phyloP scores from a whole-genome alignment of 2,888 invertebrate species.

The Cephus nigrinus region DNA sequence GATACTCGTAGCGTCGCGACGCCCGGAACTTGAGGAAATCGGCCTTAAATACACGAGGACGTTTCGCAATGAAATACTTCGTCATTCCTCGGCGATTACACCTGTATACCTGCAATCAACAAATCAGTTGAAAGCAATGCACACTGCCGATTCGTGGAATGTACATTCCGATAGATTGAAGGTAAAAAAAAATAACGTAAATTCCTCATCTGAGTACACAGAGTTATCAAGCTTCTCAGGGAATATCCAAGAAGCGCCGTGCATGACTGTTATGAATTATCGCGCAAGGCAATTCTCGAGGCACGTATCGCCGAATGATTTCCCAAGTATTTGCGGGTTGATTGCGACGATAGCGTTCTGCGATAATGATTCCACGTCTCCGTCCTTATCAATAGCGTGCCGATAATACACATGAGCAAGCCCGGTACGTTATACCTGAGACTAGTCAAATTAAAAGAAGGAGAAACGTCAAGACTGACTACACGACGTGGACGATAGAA shows the following conservation, averaged over 20 bases:
- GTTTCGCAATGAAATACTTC: background rate
- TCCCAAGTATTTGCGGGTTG: background rate
- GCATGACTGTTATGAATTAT: background rate
- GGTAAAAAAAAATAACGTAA: background rate
- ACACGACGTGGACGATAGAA: background rate
- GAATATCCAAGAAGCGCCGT: background rate
- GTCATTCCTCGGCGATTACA: background rate
- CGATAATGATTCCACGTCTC: background rate
- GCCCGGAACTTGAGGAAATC: constrained; percentile 10
- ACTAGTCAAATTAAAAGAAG: background rate
- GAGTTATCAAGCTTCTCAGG: background rate
- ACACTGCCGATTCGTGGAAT: background rate
- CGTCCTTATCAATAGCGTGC: background rate
- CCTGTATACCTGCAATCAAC: background rate
- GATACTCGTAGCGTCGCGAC: constrained; percentile 4
- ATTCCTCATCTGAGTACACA: background rate
- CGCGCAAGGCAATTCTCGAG: no score
- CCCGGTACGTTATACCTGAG: background rate
- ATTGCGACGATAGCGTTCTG: background rate
- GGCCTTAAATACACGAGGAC: background rate
- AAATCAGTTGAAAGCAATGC: background rate
- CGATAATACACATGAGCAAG: background rate
- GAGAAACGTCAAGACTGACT: no score
- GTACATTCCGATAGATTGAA: background rate
- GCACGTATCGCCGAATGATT: background rate